Evolutionary conservation across 2,113 vertebrate species (phyloP).

Genomic region (Hyla sarda): DNA sequence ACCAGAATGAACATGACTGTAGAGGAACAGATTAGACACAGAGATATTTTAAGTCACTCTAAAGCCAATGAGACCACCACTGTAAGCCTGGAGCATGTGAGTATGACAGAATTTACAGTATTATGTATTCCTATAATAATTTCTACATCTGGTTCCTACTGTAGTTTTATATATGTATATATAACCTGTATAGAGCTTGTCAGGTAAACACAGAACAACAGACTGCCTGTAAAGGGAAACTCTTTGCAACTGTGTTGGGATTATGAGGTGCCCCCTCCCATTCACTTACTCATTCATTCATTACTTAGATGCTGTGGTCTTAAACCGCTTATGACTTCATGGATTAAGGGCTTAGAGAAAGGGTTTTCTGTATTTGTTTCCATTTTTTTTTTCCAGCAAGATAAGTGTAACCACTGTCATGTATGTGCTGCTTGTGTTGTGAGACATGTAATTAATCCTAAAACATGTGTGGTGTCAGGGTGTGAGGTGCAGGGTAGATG

Average conservation of each 20-base stretch:
- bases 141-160: not conserved
- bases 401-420: constrained; percentile 25
- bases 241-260: constrained; percentile 27
- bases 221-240: not conserved
- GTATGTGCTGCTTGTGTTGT: not conserved
- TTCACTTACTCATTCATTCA: constrained; percentile 52
- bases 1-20: constrained; percentile 46
- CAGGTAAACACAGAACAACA: not conserved
- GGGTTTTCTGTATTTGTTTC: constrained; percentile 47
- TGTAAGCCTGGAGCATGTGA: constrained; percentile 42
- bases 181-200: not conserved
- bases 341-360: constrained; percentile 55
- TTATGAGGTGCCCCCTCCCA: constrained; percentile 24
- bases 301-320: constrained; percentile 54
- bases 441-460: not conserved
- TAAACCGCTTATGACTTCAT: constrained; percentile 56
- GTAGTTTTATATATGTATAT: not conserved
- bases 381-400: constrained; percentile 34
- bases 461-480: no score
- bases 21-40: constrained; percentile 28
- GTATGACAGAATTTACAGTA: not conserved
- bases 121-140: not conserved
- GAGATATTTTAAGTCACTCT: not conserved
- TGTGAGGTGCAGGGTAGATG: no score
- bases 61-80: constrained; percentile 52